Conservation (phyloP, 2,113 vertebrate genomes). For the Salvator merianae region DNA sequence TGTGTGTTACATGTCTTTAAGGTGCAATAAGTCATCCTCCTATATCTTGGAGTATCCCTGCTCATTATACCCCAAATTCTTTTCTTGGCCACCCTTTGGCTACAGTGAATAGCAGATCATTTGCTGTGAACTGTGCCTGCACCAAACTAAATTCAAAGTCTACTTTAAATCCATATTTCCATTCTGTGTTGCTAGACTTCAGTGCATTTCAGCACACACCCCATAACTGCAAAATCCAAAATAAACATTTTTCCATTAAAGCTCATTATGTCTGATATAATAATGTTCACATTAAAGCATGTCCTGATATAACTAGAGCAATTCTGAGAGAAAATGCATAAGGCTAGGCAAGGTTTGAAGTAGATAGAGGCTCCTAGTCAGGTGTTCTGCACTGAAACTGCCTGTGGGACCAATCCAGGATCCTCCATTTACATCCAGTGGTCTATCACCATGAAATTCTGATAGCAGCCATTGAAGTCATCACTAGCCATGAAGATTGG, state of each 20-base stretch:
- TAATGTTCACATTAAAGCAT: neutral
- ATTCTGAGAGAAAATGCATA: too few species aligned
- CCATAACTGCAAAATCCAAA: neutral
- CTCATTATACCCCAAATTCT: neutral
- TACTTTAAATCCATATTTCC: neutral
- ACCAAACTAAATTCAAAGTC: neutral
- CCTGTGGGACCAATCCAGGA: too few species aligned
- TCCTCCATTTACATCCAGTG: too few species aligned
- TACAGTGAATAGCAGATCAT: neutral
- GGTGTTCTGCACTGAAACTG: too few species aligned
- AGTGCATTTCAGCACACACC: neutral
- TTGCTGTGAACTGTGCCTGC: neutral
- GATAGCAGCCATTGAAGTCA: too few species aligned
- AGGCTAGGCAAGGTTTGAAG: too few species aligned
- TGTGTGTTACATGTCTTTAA: neutral
- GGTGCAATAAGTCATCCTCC: too few species aligned
- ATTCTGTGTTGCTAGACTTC: neutral
- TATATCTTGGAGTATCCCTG: neutral
- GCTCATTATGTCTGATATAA: neutral
- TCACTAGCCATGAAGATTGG: too few species aligned
- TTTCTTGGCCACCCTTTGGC: neutral
- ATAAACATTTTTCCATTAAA: neutral
- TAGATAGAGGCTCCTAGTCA: too few species aligned
- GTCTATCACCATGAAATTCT: too few species aligned
- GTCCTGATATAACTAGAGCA: too few species aligned